These are phyloP conservation scores for Neodontobutis hainanensis DNA, from an alignment of 2,113 vertebrate genomes.

Conservation along the genomic window DNA sequence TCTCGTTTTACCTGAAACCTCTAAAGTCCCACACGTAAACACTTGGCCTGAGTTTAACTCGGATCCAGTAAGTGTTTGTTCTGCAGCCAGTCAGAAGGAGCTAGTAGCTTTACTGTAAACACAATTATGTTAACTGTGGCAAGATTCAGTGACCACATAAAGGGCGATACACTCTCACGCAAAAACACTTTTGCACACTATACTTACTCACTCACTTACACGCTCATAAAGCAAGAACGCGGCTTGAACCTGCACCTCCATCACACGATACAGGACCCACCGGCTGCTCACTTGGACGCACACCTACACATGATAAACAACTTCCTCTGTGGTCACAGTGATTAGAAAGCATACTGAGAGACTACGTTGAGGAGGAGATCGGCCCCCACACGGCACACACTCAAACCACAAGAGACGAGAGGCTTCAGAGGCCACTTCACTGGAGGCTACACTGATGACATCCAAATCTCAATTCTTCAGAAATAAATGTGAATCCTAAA, in stretches of 20 bases:
- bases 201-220: constrained; percentile 58
- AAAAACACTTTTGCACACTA: constrained; percentile 58
- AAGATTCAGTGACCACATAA: constrained; percentile 71
- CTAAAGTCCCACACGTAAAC: constrained; percentile 53
- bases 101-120: constrained; percentile 74
- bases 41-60: constrained; percentile 55
- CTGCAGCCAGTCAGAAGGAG: constrained; percentile 63
- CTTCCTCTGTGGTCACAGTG: constrained; percentile 53
- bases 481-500: too few species aligned
- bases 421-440: constrained; percentile 30
- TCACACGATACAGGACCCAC: constrained; percentile 43
- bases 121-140: constrained; percentile 71
- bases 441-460: constrained; percentile 31
- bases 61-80: constrained; percentile 74
- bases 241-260: constrained; percentile 60
- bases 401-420: constrained; percentile 42
- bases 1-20: constrained; percentile 17
- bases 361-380: constrained; percentile 22
- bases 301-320: constrained; percentile 65
- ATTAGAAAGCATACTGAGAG: constrained; percentile 56
- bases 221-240: constrained; percentile 55
- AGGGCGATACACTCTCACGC: constrained; percentile 63
- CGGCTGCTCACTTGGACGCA: constrained; percentile 44
- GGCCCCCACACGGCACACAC: constrained; percentile 29
- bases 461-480: constrained; percentile 6